Conservation (phyloP, 2,797 vertebrate genomes). For the Helostoma temminkii region DNA sequence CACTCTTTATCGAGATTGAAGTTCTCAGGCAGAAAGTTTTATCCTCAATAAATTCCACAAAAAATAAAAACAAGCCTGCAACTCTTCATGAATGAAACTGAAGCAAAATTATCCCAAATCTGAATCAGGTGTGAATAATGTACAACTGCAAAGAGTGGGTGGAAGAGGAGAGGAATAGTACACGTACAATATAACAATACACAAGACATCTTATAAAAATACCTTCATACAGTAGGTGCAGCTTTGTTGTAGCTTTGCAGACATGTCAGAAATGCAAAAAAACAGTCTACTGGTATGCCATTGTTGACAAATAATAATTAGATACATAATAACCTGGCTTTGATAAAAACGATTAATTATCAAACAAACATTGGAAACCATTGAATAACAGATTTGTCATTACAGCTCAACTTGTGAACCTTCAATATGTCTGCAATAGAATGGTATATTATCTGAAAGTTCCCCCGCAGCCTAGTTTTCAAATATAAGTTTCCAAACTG, state of each 20-base stretch:
- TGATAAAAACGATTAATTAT: too few relatives aligned
- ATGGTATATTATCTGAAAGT: slow-evolving; percentile 13
- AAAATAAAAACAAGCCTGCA: slow-evolving; percentile 52
- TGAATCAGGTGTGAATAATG: slow-evolving; percentile 51
- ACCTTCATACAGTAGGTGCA: slow-evolving; percentile 18
- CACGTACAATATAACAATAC: not conserved
- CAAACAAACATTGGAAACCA: slow-evolving; percentile 26
- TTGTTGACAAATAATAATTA: slow-evolving; percentile 1
- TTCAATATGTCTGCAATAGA: slow-evolving; percentile 13
- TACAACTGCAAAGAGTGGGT: slow-evolving; percentile 23
- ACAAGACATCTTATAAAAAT: slow-evolving; percentile 38
- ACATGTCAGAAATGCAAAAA: slow-evolving; percentile 21
- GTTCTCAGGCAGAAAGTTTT: slow-evolving; percentile 54
- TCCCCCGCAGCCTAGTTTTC: not conserved
- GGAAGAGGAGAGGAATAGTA: slow-evolving; percentile 23
- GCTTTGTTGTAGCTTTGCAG: slow-evolving; percentile 23
- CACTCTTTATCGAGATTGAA: slow-evolving; percentile 53
- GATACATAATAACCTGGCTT: not conserved
- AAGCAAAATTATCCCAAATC: slow-evolving; percentile 50
- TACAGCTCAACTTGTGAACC: slow-evolving; percentile 10
- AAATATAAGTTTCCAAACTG: slow-evolving; percentile 6
- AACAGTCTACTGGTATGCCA: not conserved
- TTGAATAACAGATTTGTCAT: too few relatives aligned
- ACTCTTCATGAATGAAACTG: slow-evolving; percentile 50
- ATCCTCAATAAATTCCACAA: slow-evolving; percentile 44